Base-by-base conservation (phyloP, 2,888 invertebrate genomes). In the Caenorhabditis sinica region DNA sequence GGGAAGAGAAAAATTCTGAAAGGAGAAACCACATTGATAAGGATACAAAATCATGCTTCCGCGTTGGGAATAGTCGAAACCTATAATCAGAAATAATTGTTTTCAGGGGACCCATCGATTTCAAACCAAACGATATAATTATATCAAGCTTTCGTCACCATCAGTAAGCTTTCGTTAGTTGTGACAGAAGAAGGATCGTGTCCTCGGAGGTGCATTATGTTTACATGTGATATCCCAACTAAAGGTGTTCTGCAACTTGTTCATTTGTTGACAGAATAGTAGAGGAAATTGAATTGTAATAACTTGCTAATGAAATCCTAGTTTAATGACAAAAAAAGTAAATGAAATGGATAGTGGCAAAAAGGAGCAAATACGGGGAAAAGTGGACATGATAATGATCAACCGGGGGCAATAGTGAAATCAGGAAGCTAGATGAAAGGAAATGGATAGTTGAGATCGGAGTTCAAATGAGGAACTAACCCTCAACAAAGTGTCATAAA, bases 191-290 rank as follows among this genome's bases (percentile, higher is more conserved):
- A 15, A 56, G 13, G 53, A 69, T 17, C 17, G 15, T 28, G 49
- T 53, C 53, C 53, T 53, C 30, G 68, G n/a, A 43, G 20, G 9
- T 15, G 11, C 45, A 25, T 25, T 11, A n/a, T n/a, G n/a, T n/a
- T n/a, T n/a, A n/a, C n/a, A n/a, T 25, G 20, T n/a, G 20, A 23
- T 17, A 51, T 6, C 20, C 1, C 2, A 13, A 56, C 13, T 15
- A 28, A 28, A 4, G 2, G 15, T n/a, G 25, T 74, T 65, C 65
- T 56, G 65, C 58, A 65, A 43, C 65, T 45, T 28, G 30, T 75
- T 75, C 53, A 75, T 75, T 74, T 63, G 40, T 56, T 53, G 53
- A 75, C 56, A 45, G 49, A 66, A 77, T n/a, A 20, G 60, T 68
- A 60, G 20, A 56, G 56, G 53, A 40, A 66, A 68, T 15, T 71